Percentiles rank a stretch among this genome's conserved stretches.
phyloP scores from a whole-genome alignment of 2,797 vertebrate species.

The Acanthurus tractus region DNA sequence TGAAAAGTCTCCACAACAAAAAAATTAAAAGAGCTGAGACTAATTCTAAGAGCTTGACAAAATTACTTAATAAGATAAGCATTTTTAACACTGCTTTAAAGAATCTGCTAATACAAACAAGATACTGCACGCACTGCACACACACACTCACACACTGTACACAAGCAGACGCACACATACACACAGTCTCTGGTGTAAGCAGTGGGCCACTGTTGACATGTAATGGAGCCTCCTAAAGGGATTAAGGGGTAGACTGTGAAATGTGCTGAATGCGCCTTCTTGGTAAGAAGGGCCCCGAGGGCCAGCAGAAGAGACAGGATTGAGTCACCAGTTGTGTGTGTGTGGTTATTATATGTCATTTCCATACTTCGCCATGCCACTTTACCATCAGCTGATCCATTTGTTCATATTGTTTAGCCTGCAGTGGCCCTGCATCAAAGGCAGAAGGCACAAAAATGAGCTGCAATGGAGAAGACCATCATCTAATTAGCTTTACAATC shows the following conservation, averaged over 20 bases:
- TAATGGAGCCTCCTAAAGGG: constrained; percentile 80
- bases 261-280: constrained; percentile 74
- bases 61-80: constrained; percentile 53
- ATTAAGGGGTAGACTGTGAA: constrained; percentile 80
- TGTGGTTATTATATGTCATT: constrained; percentile 39
- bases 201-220: constrained; percentile 70
- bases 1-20: constrained; percentile 16
- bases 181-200: constrained; percentile 42
- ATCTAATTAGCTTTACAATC: constrained; percentile 18
- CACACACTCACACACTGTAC: not conserved
- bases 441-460: constrained; percentile 27
- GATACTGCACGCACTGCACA: not conserved
- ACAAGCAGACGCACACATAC: not conserved
- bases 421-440: not conserved
- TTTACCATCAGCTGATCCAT: constrained; percentile 46
- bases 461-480: constrained; percentile 9
- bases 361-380: constrained; percentile 44
- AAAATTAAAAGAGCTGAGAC: not conserved
- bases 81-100: constrained; percentile 25
- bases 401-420: constrained; percentile 36
- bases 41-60: constrained; percentile 6
- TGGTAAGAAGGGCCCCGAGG: constrained; percentile 68
- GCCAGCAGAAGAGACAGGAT: constrained; percentile 66
- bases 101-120: constrained; percentile 7
- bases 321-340: constrained; percentile 52